phyloP scores from a whole-genome alignment of 2,888 invertebrate genomes.

The Thumatha senex region DNA sequence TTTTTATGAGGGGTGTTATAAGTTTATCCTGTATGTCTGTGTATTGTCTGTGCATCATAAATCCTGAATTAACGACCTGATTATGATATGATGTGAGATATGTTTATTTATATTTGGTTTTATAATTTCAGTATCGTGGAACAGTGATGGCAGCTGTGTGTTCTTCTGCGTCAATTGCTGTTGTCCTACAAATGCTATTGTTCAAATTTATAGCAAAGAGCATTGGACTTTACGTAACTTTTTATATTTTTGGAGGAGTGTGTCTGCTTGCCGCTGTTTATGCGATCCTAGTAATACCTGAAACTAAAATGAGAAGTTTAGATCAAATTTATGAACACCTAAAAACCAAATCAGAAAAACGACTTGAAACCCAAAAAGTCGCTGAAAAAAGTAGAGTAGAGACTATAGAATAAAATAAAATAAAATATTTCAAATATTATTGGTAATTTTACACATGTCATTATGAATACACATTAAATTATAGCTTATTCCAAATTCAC shows the following conservation, averaged over 20 bases:
- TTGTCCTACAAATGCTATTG: slow-evolving; percentile 57
- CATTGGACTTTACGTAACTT: slow-evolving; percentile 53
- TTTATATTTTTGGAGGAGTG: slow-evolving; percentile 56
- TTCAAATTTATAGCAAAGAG: slow-evolving; percentile 57
- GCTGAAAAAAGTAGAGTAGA: background rate
- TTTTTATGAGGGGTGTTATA: too few species aligned
- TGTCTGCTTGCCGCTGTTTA: slow-evolving; percentile 56
- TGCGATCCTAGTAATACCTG: slow-evolving; percentile 53
- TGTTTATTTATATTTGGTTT: background rate
- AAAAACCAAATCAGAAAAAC: slow-evolving; percentile 53
- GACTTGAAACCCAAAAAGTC: background rate
- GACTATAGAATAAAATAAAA: background rate
- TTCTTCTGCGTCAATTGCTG: slow-evolving; percentile 47
- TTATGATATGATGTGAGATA: too few species aligned
- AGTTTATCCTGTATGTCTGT: too few species aligned
- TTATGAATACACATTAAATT: too few species aligned
- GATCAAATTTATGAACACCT: slow-evolving; percentile 56
- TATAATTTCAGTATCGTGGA: slow-evolving; percentile 60
- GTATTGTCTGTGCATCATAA: too few species aligned
- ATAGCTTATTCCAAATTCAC: too few species aligned
- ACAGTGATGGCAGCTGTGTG: slow-evolving; percentile 59
- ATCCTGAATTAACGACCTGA: too few species aligned
- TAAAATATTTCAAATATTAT: background rate
- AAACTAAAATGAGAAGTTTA: slow-evolving; percentile 52
- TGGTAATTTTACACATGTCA: background rate